Base-by-base conservation (phyloP, 2,797 vertebrate genomes). In the Adelosebastes latens region DNA sequence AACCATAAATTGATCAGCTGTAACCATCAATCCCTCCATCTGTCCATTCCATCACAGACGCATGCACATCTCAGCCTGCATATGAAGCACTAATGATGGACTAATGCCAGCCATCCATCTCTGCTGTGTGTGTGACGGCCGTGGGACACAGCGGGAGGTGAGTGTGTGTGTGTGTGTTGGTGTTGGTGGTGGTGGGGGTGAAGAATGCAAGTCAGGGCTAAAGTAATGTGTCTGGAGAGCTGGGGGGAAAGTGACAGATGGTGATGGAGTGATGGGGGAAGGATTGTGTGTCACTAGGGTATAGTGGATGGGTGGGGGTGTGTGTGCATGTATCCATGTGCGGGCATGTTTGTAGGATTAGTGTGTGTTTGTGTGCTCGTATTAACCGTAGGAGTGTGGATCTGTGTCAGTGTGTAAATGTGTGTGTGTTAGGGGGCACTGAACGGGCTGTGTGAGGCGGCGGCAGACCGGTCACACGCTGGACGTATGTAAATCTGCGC, bases 211-310 rank as follows among this genome's bases (percentile, higher is more conserved):
- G 62, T 80, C 32, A 18, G 63, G 77, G 72, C 56, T 76, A 63
- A 86, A 88, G 69, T 76, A 69, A 69, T 68, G 52, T 72, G 39
- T 56, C 70, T 49, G 72, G 60, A 83, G 75, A 76, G 64, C 58
- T 53, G 66, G 66, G 9, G 72, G 64, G 84, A 90, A 88, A 89
- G 92, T 92, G 90, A 83, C 93, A 94, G 94, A 93, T 92, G 91
- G 93, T 39, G 79, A 80, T 22, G 58, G 75, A 84, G 82, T 63
- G 78, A 87, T 82, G 79, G 82, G 67, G 87, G 80, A 68, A 82
- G 88, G 91, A 90, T 91, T 93, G 87, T 92, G 84, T 92, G 92
- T 92, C 89, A 89, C 73, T 87, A 64, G 84, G 77, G 74, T 82
- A 46, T 46, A 69, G 70, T 32, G 62, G 71, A 63, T 53, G 64